Evolutionary conservation across 2,113 vertebrate genomes (phyloP).

Genomic region (Vombatus ursinus): DNA sequence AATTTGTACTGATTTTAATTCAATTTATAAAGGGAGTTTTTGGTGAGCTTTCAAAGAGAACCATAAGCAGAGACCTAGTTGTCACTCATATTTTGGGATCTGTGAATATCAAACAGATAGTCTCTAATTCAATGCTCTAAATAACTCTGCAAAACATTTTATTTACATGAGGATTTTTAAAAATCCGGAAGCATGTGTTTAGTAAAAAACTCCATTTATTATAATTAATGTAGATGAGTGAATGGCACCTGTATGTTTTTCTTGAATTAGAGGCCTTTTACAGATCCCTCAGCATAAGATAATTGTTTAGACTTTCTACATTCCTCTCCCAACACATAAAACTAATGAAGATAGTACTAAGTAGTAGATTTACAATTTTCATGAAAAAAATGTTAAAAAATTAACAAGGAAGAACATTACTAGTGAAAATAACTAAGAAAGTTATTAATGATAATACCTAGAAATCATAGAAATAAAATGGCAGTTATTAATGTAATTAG

Average conservation of each 20-base stretch:
- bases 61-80: conserved; percentile 22
- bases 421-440: not conserved
- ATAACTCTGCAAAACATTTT: conserved; percentile 22
- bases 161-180: conserved; percentile 4
- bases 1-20: not conserved
- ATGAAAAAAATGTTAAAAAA: conserved; percentile 12
- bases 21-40: conserved; percentile 22
- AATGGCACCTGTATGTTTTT: not conserved
- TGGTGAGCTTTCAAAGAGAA: conserved; percentile 40
- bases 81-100: conserved; percentile 41
- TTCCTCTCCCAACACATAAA: not conserved
- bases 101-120: not conserved
- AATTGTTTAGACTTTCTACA: not conserved
- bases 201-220: conserved; percentile 7
- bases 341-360: not conserved
- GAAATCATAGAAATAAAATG: conserved; percentile 36
- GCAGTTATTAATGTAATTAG: conserved; percentile 39
- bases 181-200: conserved; percentile 25
- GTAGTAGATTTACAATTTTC: not conserved
- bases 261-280: not conserved
- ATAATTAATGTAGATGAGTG: not conserved
- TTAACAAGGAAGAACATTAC: conserved; percentile 45
- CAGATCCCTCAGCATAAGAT: not conserved
- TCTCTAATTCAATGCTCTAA: conserved; percentile 10
- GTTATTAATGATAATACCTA: not conserved